Conservation (phyloP, 2,113 vertebrate species). For the Malurus elegans region DNA sequence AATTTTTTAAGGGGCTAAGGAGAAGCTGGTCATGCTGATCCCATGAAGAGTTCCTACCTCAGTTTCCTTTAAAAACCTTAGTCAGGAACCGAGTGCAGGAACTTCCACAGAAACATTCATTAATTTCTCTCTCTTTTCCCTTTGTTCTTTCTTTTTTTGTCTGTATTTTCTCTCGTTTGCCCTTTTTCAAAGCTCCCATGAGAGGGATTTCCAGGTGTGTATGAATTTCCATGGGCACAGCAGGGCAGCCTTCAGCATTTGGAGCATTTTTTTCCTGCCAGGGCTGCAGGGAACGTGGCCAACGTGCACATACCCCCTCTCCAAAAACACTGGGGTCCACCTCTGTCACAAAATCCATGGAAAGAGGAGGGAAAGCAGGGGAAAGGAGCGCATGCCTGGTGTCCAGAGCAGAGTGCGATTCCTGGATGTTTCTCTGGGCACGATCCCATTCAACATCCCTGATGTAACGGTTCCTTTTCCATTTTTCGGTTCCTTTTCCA, state of each 20-base stretch:
- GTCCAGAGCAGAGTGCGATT: background rate
- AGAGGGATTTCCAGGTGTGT: background rate
- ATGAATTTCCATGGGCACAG: background rate
- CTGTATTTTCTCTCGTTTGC: accelerated
- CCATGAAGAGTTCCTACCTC: background rate
- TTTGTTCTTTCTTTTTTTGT: too few relatives aligned
- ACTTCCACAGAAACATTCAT: background rate
- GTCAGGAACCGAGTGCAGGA: background rate
- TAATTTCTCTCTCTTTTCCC: background rate
- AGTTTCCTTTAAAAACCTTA: background rate
- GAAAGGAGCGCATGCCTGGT: background rate
- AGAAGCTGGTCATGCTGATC: background rate
- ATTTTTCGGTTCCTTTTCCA: background rate
- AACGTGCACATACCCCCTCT: accelerated
- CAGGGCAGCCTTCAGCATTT: background rate
- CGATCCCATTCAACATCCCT: background rate
- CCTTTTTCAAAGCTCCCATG: background rate
- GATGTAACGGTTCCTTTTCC: conserved; percentile 7
- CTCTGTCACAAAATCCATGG: background rate
- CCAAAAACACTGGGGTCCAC: background rate
- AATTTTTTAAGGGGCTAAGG: background rate
- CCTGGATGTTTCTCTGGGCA: conserved; percentile 15
- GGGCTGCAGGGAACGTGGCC: background rate
- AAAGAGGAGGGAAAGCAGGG: background rate
- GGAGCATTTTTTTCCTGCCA: background rate